Base-by-base conservation (phyloP, 2,113 vertebrate species). In the Hydropotes inermis region DNA sequence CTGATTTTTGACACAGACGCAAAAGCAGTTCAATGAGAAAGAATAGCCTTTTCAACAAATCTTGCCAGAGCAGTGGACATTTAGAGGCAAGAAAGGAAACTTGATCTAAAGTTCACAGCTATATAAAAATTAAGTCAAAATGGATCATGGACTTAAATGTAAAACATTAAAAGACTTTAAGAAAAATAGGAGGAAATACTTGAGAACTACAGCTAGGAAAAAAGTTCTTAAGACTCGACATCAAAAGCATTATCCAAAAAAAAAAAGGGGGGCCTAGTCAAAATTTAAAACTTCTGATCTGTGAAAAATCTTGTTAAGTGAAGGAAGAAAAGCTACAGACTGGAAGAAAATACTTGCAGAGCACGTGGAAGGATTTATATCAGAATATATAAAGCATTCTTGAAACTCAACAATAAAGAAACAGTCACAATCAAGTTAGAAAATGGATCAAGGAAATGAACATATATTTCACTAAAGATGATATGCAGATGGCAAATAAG, bases 371-470 rank as follows among this genome's bases (percentile, higher is more conserved):
- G 36, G 21, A 47, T 5, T 67, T 79, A 3, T 43, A 60, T 45
- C 17, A 79, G 27, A 78, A 55, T 47, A 91, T 10, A 70, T 11
- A 95, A 86, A 21, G 11, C 30, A 39, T 47, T 84, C 76, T 88
- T 36, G 87, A 88, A 97, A 96, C 55, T 76, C 36, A 83, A 74
- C 11, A 60, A 25, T 10, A 89, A 93, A 74, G 92, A 70, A 91
- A 86, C 16, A 74, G 57, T 27, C 4, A 55, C 12, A 74, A 61
- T 33, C 4, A 50, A 30, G 25, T 58, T 36, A 92, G 54, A 76
- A 96, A 87, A 87, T 12, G 23, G 61, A 54, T n/a, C 54, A 93
- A 93, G 84, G 28, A 93, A 93, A 88, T 10, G 3, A 95, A 94
- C 3, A 89, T 23, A 8, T 57, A 64, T 64, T 78, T 84, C 76